These are phyloP conservation scores for Chelonia mydas DNA, from an alignment of 2,797 vertebrate genomes.

Conservation along the genomic window DNA sequence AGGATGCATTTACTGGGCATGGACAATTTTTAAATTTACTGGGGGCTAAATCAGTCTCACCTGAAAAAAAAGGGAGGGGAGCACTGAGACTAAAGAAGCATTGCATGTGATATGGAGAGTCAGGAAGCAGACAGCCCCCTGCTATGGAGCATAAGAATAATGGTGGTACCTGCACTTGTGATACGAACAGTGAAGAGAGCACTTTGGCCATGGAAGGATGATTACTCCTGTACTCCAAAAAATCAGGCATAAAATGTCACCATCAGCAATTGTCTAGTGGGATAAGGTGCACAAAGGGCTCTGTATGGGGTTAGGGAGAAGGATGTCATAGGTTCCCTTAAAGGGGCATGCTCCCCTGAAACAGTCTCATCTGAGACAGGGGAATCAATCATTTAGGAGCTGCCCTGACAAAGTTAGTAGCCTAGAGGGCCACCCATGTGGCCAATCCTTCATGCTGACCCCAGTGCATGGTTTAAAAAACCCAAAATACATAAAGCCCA, in stretches of 20 bases:
- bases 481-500: no score
- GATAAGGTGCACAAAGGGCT: no score
- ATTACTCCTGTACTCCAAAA: no score
- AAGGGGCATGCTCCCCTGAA: no score
- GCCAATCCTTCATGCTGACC: neutral
- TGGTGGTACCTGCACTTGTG: neutral
- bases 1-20: conserved; percentile 28
- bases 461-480: no score
- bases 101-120: neutral
- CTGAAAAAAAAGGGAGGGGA: neutral
- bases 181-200: neutral
- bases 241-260: no score
- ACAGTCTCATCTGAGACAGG: no score
- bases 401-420: neutral
- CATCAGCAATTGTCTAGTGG: no score
- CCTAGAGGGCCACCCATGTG: neutral
- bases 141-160: neutral
- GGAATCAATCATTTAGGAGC: neutral
- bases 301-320: no score
- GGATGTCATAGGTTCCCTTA: no score
- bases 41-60: conserved; percentile 1
- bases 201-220: neutral
- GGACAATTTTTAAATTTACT: conserved; percentile 19
- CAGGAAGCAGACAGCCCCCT: no score
- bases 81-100: no score